Evolutionary conservation across 2,797 vertebrate species (phyloP).

Genomic region (Odontamblyopus lacepedii): DNA sequence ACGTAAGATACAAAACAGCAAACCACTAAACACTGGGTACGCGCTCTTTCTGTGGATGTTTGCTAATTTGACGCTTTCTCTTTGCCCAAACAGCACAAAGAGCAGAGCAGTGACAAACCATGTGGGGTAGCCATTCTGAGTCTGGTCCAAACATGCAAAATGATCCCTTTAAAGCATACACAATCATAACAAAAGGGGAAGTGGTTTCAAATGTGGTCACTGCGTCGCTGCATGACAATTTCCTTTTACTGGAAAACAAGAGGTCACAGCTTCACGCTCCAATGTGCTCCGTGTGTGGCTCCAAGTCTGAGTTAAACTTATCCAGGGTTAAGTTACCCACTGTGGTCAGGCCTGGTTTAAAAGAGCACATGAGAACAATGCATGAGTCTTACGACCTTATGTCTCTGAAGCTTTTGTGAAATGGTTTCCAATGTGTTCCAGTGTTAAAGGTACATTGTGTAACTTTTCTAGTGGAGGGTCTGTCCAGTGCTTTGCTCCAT

Average conservation of each 20-base stretch:
- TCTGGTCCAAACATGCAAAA: slow-evolving; percentile 55
- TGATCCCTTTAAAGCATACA: slow-evolving; percentile 57
- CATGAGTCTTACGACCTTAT: neutral
- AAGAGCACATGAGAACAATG: neutral
- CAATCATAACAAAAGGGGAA: slow-evolving; percentile 73
- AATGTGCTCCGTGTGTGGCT: slow-evolving; percentile 64
- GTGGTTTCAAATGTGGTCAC: slow-evolving; percentile 72
- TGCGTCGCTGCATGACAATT: slow-evolving; percentile 71
- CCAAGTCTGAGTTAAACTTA: slow-evolving; percentile 41
- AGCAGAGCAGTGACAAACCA: slow-evolving; percentile 42
- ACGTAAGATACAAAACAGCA: slow-evolving; percentile 40
- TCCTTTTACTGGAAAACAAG: slow-evolving; percentile 72
- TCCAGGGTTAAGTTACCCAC: slow-evolving; percentile 54
- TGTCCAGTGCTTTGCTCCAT: too few relatives aligned
- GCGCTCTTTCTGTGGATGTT: slow-evolving; percentile 46
- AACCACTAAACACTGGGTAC: slow-evolving; percentile 56
- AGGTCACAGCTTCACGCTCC: slow-evolving; percentile 63
- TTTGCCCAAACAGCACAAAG: slow-evolving; percentile 46
- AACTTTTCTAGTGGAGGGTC: too few relatives aligned
- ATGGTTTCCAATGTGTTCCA: slow-evolving; percentile 38
- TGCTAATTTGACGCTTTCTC: slow-evolving; percentile 64
- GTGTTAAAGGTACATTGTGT: too few relatives aligned
- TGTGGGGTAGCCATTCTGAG: slow-evolving; percentile 48
- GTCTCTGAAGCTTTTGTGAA: slow-evolving; percentile 40
- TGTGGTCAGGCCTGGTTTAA: slow-evolving; percentile 15